Evolutionary conservation across 2,113 vertebrate genomes (phyloP), one percentile per base, ranked within the genome.

Genomic region (Ivindomyrus marchei): DNA sequence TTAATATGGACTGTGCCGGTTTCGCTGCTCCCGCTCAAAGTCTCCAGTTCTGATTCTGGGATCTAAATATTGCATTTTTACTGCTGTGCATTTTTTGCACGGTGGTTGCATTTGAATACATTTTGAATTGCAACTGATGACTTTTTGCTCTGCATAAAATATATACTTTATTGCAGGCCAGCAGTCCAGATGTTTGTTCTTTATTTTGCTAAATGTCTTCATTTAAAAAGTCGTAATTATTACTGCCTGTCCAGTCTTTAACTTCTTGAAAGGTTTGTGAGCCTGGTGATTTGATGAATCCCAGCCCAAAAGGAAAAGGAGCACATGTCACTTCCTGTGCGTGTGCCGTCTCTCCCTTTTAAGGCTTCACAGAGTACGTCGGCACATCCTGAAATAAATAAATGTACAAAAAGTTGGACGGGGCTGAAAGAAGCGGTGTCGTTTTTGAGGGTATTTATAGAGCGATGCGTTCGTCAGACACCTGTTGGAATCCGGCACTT

Each of bases 371-470:
- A 86, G 45, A n/a, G 84, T 50, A 49, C 47, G 24, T 50, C 47
- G 47, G 45, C 84, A 47, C n/a, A 46, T 86, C 84, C 45, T 15
- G 84, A 86, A 86, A 80, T 80, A 77, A 77, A 77, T 77, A 80
- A 39, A 80, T 39, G 36, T 17, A 42, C 15, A 80, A 42, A 42
- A 42, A 80, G 2, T 80, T 80, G 74, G 74, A 80, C 46, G 87
- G 90, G 36, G 49, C 88, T 88, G 85, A 50, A 91, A 49, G 74
- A 46, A 49, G 88, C 91, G 89, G 90, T 90, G 90, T 90, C 92
- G 91, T 93, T 93, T 93, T 92, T 74, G 83, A 88, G 74, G 62
- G 91, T 93, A 94, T 95, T 96, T 94, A 92, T 95, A 91, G 91
- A 87, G 50, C 46, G 66, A 49, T 87, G 70, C 90, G 89, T 94